Base-by-base conservation (phyloP, 2,888 invertebrate species). In the Cybosia mesomella region DNA sequence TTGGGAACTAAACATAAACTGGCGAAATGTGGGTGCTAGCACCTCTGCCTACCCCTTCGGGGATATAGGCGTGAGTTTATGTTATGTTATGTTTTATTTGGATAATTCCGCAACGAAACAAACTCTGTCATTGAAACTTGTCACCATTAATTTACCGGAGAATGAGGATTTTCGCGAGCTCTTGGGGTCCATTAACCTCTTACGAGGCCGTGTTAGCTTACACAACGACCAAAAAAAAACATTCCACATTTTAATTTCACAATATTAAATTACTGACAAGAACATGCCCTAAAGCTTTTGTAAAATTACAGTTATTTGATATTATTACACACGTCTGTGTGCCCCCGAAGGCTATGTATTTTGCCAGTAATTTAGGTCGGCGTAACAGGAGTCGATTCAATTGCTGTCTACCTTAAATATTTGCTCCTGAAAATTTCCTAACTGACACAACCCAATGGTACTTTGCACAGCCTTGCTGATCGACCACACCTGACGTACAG, bases 71-170 rank as follows among this genome's bases (percentile, higher is more conserved):
- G n/a, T n/a, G n/a, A n/a, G n/a, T n/a, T n/a, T n/a, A n/a, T n/a
- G n/a, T n/a, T n/a, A n/a, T n/a, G n/a, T 28, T 24, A 55, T 55
- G 8, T 28, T 57, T 57, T 57, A 55, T 24, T 24, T 24, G 2
- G 15, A 8, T 24, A 22, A 55, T 24, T 15, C 28, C 15, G 2
- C 7, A 22, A 55, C 28, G 18, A 55, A 55, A 55, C 22, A 28
- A 55, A 36, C 36, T 63, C 28, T 28, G 15, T 43, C 36, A 36
- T 59, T 60, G 54, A 60, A 28, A 60, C 36, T 11, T 54, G 66
- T 54, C 49, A 32, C 60, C 60, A 61, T 66, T 66, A 60, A 66
- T 55, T 60, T 57, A 54, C 28, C 28, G 28, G 28, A 39, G 24
- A 24, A n/a, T 21, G 28, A 54, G 59, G 28, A 60, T 24, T 28